Evolutionary conservation across 2,113 vertebrate species (phyloP), one percentile per base, ranked within the genome.

Genomic region (Ophthalmolycus amberensis): DNA sequence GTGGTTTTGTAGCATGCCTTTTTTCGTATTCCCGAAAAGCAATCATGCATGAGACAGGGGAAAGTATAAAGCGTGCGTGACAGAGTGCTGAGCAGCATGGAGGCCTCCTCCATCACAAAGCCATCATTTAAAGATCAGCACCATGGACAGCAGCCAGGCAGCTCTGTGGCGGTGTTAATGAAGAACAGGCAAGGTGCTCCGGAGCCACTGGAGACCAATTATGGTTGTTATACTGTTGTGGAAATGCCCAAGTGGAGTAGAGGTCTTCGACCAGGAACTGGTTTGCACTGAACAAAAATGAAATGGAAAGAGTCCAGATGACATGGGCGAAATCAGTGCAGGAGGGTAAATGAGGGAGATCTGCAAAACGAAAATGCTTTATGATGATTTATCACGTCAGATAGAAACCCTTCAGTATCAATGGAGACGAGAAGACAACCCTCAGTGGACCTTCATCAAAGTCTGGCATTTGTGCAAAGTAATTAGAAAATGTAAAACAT

Each of bases 121-220:
- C 71, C 74, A 68, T 79, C 84, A 77, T 81, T 86, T 88, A 74
- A 85, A 90, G 71, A 86, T 92, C 91, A 89, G 84, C 89, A 90
- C 88, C 92, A 85, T 80, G 91, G 92, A 93, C 86, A 71, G 85
- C 89, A 82, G 85, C 82, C 91, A 71, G 62, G 42, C 82, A 75
- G 77, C 72, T 85, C 80, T 83, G 82, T 78, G 80, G 58, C 40
- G 82, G 73, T 81, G 90, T 82, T 88, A 85, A 91, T 90, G 87
- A 90, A 88, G 85, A 88, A 85, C 48, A 75, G 69, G 72, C 78
- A 60, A 87, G 69, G 80, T 56, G 77, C 75, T 78, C 70, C 56
- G 18, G 29, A 87, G 66, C 82, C 89, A 62, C 82, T 70, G 82
- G 90, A 93, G 90, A 87, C 91, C 90, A 89, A 92, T 92, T 93